Conservation (phyloP, 2,888 invertebrate genomes). For the Alloscopus bannaensis region DNA sequence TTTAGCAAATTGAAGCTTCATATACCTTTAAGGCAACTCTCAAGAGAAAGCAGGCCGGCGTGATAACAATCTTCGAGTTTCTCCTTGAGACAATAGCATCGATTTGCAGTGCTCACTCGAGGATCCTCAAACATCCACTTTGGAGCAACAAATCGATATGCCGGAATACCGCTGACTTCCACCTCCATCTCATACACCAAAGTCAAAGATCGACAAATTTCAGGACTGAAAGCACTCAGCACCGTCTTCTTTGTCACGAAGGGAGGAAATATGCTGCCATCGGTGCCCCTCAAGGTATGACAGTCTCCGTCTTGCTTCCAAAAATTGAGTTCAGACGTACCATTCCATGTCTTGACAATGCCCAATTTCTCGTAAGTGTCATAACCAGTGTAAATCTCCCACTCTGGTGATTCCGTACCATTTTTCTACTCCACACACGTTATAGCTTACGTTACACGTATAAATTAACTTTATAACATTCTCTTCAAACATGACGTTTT, state of each 20-base stretch:
- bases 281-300: constrained; percentile 7
- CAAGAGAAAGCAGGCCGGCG: constrained; percentile 56
- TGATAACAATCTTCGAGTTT: constrained; percentile 11
- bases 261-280: constrained; percentile 24
- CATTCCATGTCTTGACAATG: constrained; percentile 47
- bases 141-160: constrained; percentile 23
- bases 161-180: constrained; percentile 14
- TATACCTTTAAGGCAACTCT: constrained; percentile 59
- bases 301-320: constrained; percentile 25
- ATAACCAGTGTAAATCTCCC: constrained; percentile 61
- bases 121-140: background rate
- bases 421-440: constrained; percentile 64
- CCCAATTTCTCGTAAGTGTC: constrained; percentile 53
- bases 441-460: too few species aligned
- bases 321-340: background rate
- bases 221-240: constrained; percentile 19
- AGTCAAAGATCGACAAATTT: constrained; percentile 23
- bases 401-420: constrained; percentile 58
- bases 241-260: constrained; percentile 4
- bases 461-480: too few species aligned
- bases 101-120: constrained; percentile 25
- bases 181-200: constrained; percentile 2
- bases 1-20: too few species aligned
- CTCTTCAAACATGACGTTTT: too few species aligned
- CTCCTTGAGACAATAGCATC: constrained; percentile 56